Evolutionary conservation across 2,113 vertebrate species (phyloP).

Genomic region (Ramphastos sulfuratus): DNA sequence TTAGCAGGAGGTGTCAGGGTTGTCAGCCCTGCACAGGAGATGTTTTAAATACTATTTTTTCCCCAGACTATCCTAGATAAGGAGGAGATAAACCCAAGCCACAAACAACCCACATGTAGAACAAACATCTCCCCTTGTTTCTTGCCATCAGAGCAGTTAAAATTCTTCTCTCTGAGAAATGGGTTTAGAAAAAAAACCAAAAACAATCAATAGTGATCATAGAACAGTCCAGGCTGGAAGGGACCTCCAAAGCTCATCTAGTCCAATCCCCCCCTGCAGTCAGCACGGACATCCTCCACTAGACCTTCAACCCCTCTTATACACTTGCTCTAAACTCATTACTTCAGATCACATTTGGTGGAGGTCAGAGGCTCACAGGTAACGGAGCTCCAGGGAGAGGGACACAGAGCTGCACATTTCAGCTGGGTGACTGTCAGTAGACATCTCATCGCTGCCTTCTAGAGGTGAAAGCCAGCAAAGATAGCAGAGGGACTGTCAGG

Average conservation of each 20-base stretch:
- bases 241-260: too few relatives aligned
- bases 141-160: background rate
- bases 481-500: conserved; percentile 38
- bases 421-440: background rate
- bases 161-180: background rate
- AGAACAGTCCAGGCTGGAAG: too few relatives aligned
- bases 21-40: background rate
- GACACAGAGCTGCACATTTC: background rate
- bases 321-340: background rate
- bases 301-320: background rate
- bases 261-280: too few relatives aligned
- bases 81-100: background rate
- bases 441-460: conserved; percentile 61
- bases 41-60: background rate
- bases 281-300: too few relatives aligned
- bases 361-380: background rate
- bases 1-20: background rate
- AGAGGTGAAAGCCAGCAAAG: conserved; percentile 61
- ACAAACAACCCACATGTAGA: background rate
- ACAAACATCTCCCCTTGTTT: background rate
- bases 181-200: background rate
- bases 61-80: background rate
- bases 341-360: background rate
- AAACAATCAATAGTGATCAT: too few relatives aligned
- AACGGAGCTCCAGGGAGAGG: background rate